phyloP scores from a whole-genome alignment of 2,113 vertebrate species.

The Chlamydotis undulata region DNA sequence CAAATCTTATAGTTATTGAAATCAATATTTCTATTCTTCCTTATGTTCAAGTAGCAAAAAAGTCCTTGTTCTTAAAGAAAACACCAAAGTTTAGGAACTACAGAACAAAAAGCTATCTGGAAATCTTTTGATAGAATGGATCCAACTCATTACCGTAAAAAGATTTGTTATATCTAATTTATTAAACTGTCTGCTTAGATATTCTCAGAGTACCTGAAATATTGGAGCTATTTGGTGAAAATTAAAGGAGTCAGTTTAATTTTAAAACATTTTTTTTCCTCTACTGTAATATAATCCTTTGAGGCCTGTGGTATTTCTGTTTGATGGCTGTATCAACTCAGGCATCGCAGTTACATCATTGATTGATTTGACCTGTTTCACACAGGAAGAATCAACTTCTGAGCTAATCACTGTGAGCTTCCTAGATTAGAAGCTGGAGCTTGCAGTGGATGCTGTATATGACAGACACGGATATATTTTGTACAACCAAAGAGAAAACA shows the following conservation, averaged over 20 bases:
- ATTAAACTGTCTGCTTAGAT: neutral
- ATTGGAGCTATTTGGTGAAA: neutral
- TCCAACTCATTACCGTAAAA: neutral
- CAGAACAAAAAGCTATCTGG: neutral
- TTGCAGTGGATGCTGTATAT: neutral
- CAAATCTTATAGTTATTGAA: neutral
- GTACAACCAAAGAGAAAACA: neutral
- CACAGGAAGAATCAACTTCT: neutral
- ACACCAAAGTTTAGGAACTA: neutral
- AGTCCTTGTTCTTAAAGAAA: neutral
- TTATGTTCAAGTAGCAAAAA: neutral
- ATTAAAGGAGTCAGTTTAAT: conserved; percentile 12
- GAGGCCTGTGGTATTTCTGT: neutral
- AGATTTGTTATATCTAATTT: neutral
- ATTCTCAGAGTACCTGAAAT: neutral
- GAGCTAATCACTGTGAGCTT: neutral
- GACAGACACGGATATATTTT: neutral
- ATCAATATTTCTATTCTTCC: neutral
- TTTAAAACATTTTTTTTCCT: neutral
- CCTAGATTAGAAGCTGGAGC: neutral
- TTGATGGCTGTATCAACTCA: neutral
- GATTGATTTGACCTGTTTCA: neutral
- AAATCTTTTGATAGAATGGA: neutral
- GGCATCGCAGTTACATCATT: neutral
- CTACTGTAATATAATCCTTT: neutral